Base-by-base conservation (phyloP, 2,113 vertebrate species). In the Meleagris gallopavo region DNA sequence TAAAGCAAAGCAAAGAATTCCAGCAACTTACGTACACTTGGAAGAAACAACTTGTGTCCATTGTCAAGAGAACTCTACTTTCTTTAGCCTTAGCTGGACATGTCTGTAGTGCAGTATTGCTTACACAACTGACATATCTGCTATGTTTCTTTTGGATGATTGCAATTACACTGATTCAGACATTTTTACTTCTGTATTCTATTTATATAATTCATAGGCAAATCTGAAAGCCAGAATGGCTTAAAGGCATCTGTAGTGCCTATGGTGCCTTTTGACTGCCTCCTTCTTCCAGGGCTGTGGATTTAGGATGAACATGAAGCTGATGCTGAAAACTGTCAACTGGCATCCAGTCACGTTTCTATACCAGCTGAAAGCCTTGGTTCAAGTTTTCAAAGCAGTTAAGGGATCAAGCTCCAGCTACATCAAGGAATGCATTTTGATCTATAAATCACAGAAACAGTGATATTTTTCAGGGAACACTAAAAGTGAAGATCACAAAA, bases 401-500 rank as follows among this genome's bases (percentile, higher is more conserved):
- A 72, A 61, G 61, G 88, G 88, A 94, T 96, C 87, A 88, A 94
- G 85, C 65, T 77, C 52, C 88, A 89, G 67, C 73, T 75, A 78
- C 65, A 91, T 83, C 72, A 95, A 65, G 90, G 88, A 81, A 88
- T 38, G 52, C n/a, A 88, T 95, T 92, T 95, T 95, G 85, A 96
- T 96, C 81, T 93, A 92, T 91, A 91, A 95, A 95, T 91, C 91
- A 96, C 84, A 95, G 94, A 90, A 93, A 88, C 61, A 75, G 50
- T 76, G 84, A 83, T 74, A 78, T 77, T 91, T 94, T 89, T 77
- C 82, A 77, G 72, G 75, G 72, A 95, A 76, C 88, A 94, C 80
- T 86, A 61, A 74, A 71, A 88, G 15, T 30, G 64, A 67, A 95
- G 95, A 95, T 96, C 95, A 96, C 94, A 96, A 94, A 96, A 95